A percentile compares a stretch with the other conserved stretches of the same genome.
Conservation (phyloP, 2,797 vertebrate species). For the Tarsius wallacei region DNA sequence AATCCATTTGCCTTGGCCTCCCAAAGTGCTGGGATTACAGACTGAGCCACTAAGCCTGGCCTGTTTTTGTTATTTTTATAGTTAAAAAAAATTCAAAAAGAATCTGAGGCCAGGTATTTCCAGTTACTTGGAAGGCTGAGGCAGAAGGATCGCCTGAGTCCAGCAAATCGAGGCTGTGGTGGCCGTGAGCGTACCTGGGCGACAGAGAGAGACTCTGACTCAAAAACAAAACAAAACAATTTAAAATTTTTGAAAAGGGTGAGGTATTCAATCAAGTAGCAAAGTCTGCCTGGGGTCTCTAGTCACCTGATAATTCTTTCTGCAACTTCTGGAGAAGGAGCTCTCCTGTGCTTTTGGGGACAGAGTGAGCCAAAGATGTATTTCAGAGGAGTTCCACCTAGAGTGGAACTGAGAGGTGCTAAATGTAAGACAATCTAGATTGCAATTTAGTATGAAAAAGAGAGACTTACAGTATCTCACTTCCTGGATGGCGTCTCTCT, state of each 20-base stretch:
- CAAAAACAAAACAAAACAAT: not conserved
- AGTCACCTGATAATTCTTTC: not conserved
- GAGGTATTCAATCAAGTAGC: not conserved
- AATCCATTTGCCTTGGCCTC: too few species aligned
- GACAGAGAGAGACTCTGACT: not conserved
- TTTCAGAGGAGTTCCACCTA: not conserved
- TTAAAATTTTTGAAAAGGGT: not conserved
- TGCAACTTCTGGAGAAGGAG: not conserved
- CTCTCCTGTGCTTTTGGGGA: not conserved
- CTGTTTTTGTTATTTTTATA: too few species aligned
- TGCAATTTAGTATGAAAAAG: not conserved
- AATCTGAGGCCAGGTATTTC: not conserved
- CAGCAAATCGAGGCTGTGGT: not conserved
- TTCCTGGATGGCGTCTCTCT: not conserved
- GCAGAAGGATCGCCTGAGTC: not conserved
- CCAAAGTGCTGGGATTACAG: too few species aligned
- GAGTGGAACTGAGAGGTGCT: too few species aligned
- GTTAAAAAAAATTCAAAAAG: not conserved
- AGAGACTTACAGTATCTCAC: not conserved
- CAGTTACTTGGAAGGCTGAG: not conserved
- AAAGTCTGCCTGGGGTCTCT: not conserved
- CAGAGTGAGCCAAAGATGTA: not conserved
- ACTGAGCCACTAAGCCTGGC: too few species aligned
- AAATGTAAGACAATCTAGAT: not conserved
- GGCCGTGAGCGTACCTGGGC: not conserved